phyloP scores from a whole-genome alignment of 30 jellyfish, hydroid and myxozoan species.

The Phacellophora camtschatica region DNA sequence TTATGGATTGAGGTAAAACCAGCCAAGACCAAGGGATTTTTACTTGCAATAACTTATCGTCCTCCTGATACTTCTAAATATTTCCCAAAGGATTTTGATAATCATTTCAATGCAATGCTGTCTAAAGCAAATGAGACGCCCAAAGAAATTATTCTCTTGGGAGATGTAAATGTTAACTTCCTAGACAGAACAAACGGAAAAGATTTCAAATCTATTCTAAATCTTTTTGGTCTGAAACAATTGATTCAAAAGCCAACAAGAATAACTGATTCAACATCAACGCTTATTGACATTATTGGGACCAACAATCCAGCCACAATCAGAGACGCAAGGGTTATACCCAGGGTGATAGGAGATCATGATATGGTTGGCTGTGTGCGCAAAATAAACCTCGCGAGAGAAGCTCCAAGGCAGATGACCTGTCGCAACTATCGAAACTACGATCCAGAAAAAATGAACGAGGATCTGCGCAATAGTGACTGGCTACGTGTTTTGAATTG shows the following conservation, averaged over 20 bases:
- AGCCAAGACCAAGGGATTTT: slow-evolving; percentile 33
- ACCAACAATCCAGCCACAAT: slow-evolving; percentile 68
- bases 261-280: slow-evolving; percentile 57
- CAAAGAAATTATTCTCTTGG: slow-evolving; percentile 51
- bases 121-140: slow-evolving; percentile 52
- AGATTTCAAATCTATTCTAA: slow-evolving; percentile 31
- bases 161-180: slow-evolving; percentile 47
- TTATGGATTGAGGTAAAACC: slow-evolving; percentile 46
- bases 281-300: slow-evolving; percentile 58
- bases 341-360: slow-evolving; percentile 75
- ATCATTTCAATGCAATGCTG: slow-evolving; percentile 55
- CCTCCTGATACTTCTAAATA: slow-evolving; percentile 61
- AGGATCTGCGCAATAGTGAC: slow-evolving; percentile 24
- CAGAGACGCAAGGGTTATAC: slow-evolving; percentile 62
- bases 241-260: slow-evolving; percentile 64
- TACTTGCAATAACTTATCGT: slow-evolving; percentile 39
- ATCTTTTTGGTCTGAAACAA: slow-evolving; percentile 56
- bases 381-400: slow-evolving; percentile 60
- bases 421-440: slow-evolving; percentile 72
- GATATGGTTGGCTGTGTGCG: slow-evolving; percentile 74
- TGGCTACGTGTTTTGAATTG: slow-evolving; percentile 34
- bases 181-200: slow-evolving; percentile 34
- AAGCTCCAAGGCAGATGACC: slow-evolving; percentile 52
- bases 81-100: slow-evolving; percentile 46
- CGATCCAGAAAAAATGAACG: slow-evolving; percentile 13